Evolutionary conservation across 2,888 invertebrate species (phyloP).

Genomic region (Aleiodes alternator): DNA sequence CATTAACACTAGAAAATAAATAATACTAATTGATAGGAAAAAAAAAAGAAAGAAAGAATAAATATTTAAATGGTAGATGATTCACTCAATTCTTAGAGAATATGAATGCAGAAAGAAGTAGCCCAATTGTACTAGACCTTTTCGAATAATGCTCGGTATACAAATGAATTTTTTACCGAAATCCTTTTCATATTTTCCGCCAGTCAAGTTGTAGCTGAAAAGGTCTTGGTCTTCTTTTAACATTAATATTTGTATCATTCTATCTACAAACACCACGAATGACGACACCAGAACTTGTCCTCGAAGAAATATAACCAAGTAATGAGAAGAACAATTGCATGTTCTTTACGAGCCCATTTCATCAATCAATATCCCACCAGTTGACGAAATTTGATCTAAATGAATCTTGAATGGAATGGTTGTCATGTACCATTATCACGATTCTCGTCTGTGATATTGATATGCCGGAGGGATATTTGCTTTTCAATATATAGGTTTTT

Average conservation of each 20-base stretch:
- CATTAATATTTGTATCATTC: conserved; percentile 63
- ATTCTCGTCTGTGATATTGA: conserved; percentile 7
- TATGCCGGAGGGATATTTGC: neutral
- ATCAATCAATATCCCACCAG: neutral
- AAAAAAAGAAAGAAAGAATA: conserved; percentile 29
- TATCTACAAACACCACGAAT: conserved; percentile 66
- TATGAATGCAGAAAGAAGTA: conserved; percentile 32
- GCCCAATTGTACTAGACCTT: conserved; percentile 40
- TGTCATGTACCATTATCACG: neutral
- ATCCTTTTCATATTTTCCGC: conserved; percentile 30
- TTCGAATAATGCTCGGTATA: conserved; percentile 34
- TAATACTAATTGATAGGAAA: conserved; percentile 22
- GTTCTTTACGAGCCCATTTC: neutral
- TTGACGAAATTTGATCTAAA: neutral
- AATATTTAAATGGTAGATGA: neutral
- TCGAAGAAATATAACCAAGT: conserved; percentile 1
- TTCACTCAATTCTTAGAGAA: conserved; percentile 9
- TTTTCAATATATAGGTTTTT: neutral
- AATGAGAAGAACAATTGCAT: conserved; percentile 7
- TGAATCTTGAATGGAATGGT: neutral
- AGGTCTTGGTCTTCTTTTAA: conserved; percentile 44
- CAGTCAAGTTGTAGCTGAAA: conserved; percentile 40
- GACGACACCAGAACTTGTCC: conserved; percentile 10
- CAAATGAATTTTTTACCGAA: conserved; percentile 43
- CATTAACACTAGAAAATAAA: neutral